phyloP scores from a whole-genome alignment of 2,888 invertebrate genomes.

The Drosophila seclusa region DNA sequence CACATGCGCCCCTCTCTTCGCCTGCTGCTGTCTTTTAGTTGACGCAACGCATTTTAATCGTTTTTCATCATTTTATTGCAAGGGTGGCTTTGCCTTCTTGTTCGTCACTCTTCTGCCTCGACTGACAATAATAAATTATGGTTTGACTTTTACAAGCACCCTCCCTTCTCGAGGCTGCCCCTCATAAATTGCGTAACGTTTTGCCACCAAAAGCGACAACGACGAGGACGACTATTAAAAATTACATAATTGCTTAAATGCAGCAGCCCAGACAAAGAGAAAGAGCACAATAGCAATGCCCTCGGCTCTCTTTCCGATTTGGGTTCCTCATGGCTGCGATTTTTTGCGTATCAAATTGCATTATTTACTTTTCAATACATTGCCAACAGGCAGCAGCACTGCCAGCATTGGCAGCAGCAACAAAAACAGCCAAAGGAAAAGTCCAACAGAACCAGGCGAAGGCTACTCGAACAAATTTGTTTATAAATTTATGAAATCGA shows the following conservation, averaged over 20 bases:
- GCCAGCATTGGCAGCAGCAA: not conserved
- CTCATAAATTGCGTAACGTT: constrained; percentile 67
- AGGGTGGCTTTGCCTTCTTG: constrained; percentile 36
- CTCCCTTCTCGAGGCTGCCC: constrained; percentile 1
- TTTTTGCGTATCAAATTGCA: constrained; percentile 69
- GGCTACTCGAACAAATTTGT: constrained; percentile 55
- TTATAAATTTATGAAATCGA: constrained; percentile 73
- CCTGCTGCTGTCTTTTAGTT: constrained; percentile 45
- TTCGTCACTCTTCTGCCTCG: constrained; percentile 37
- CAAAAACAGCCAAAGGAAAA: not conserved
- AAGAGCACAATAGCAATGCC: constrained; percentile 33
- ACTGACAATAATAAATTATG: constrained; percentile 76
- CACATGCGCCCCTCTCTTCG: constrained; percentile 36
- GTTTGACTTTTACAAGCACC: constrained; percentile 67
- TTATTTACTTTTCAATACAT: constrained; percentile 69
- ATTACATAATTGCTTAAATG: constrained; percentile 76
- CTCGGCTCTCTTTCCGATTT: constrained; percentile 15
- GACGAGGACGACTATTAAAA: constrained; percentile 63
- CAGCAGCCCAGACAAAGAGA: constrained; percentile 51
- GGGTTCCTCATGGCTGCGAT: constrained; percentile 18
- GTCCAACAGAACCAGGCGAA: constrained; percentile 13
- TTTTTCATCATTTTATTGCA: constrained; percentile 55
- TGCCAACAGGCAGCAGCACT: constrained; percentile 36
- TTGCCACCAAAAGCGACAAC: constrained; percentile 5
- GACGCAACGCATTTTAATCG: constrained; percentile 53